phyloP scores from a whole-genome alignment of 2,797 vertebrate genomes.

The Holocentrus rufus region DNA sequence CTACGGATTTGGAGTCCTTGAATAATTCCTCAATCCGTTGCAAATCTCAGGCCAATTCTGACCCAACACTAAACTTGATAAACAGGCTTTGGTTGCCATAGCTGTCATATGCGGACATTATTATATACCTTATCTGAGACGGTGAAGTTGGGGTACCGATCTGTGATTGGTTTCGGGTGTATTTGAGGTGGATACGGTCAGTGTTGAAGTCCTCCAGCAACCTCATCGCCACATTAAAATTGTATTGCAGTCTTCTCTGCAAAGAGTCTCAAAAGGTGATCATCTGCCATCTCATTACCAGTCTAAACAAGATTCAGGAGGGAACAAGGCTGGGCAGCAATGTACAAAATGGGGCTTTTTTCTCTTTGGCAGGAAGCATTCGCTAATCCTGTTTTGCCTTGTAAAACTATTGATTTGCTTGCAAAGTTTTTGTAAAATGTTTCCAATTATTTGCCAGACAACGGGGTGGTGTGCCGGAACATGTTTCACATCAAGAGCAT shows the following conservation, averaged over 20 bases:
- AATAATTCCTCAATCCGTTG: background rate
- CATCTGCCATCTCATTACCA: background rate
- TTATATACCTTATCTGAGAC: background rate
- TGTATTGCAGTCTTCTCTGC: constrained; percentile 7
- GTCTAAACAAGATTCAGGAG: constrained; percentile 6
- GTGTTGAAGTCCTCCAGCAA: constrained; percentile 3
- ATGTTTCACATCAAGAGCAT: background rate
- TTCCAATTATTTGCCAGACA: background rate
- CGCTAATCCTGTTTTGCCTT: constrained; percentile 18
- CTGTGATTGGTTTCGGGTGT: constrained; percentile 1
- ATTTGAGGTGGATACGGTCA: constrained; percentile 11
- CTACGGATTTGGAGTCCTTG: too few species aligned
- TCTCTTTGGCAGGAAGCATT: background rate
- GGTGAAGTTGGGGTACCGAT: background rate
- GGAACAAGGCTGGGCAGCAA: constrained; percentile 6
- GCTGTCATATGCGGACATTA: background rate
- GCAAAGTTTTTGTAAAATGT: background rate
- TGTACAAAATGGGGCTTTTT: background rate
- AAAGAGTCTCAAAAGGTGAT: constrained; percentile 14
- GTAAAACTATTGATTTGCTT: background rate
- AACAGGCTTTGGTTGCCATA: constrained; percentile 13
- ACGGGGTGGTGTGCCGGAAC: constrained; percentile 5
- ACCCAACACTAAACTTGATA: background rate
- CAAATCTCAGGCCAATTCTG: background rate
- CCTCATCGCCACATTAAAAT: constrained; percentile 11